Evolutionary conservation across 2,888 invertebrate species (phyloP).

Genomic region (Agonopterix subpropinquella): DNA sequence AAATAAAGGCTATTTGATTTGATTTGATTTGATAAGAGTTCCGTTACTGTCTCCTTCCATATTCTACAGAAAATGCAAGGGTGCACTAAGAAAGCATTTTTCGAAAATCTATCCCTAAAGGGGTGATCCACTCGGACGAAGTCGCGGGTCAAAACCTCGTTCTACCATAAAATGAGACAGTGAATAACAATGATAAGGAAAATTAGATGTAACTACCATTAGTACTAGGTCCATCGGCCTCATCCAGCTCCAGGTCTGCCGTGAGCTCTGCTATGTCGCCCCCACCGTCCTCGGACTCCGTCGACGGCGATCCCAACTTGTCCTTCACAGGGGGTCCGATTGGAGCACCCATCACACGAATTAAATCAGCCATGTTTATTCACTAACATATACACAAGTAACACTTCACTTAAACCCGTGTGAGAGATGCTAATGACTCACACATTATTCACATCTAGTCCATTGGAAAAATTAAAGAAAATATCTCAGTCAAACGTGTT

Average conservation of each 20-base stretch:
- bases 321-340: slow-evolving; percentile 81
- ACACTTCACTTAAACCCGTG: slow-evolving; percentile 21
- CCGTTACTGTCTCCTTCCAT: no score
- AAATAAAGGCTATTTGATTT: no score
- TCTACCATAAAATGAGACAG: not conserved
- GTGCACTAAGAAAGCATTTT: no score
- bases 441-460: slow-evolving; percentile 33
- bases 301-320: slow-evolving; percentile 88
- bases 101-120: not conserved
- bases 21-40: no score
- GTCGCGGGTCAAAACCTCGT: no score
- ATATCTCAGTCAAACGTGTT: slow-evolving; percentile 35
- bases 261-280: slow-evolving; percentile 77
- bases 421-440: slow-evolving; percentile 39
- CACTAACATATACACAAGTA: slow-evolving; percentile 10
- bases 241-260: slow-evolving; percentile 81
- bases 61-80: no score
- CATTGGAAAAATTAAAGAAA: slow-evolving; percentile 20
- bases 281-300: slow-evolving; percentile 90
- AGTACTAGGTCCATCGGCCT: slow-evolving; percentile 79
- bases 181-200: not conserved
- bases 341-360: slow-evolving; percentile 79
- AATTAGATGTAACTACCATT: slow-evolving; percentile 60
- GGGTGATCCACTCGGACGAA: no score
- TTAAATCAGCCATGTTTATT: slow-evolving; percentile 80